Evolutionary conservation across 2,888 invertebrate species (phyloP), one percentile per base, ranked within the genome.

Genomic region (Palloptera scutellata): DNA sequence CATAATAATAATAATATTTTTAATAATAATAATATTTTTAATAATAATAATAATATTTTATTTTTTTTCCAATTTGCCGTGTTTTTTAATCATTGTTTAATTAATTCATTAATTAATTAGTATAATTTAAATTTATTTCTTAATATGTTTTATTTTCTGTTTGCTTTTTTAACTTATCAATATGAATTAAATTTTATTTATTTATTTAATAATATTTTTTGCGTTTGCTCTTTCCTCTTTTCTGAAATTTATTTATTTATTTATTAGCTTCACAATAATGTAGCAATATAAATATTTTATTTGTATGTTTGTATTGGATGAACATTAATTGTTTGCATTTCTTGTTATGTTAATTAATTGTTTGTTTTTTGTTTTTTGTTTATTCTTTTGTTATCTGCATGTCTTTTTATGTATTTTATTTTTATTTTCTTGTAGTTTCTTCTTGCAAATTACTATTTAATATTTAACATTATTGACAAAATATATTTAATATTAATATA

Each of bases 401-500:
- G 52, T 30, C 53, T 61, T 63, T 67, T 57, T 64, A 61, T 61
- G 40, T 53, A 53, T n/a, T 59, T 51, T 55, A n/a, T 66, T 61
- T 45, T 12, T 58, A 42, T 59, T 53, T 9, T 9, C 42, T 45
- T 3, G 45, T 66, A 17, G 8, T 60, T 42, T 61, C 60, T 60
- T 60, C 60, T 60, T 60, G 30, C 30, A 62, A 17, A 17, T 19
- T n/a, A 59, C 54, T 53, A 40, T 60, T 68, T 74, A 73, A 74
- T 76, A 73, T 78, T 77, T 76, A 80, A 79, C 77, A 79, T 80
- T 79, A 77, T 81, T 78, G 79, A 79, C 80, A 78, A 76, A 75
- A 77, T 77, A 73, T 77, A 75, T 76, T 72, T 66, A 51, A 55
- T 60, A 40, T 30, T 30, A 48, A 15, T 66, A 54, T 69, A 48